Conservation (phyloP, 1,140 invertebrate genomes). For the Drosophila carrolli region DNA sequence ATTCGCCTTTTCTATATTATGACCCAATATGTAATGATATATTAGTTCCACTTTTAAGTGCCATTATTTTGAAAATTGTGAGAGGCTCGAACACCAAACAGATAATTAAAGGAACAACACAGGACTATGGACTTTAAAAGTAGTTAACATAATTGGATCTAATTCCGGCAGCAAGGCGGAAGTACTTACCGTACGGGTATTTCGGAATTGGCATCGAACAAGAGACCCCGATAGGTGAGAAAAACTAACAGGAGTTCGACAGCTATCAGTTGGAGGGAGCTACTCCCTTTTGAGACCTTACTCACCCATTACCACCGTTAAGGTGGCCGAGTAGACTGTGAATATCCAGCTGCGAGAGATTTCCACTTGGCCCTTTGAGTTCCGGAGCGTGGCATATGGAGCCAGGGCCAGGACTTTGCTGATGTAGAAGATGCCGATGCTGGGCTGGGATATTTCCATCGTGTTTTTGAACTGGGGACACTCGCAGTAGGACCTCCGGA, state of each 20-base stretch:
- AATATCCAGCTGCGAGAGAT: constrained; percentile 85
- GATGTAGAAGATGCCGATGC: constrained; percentile 84
- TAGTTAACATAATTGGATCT: not conserved
- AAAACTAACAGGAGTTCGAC: constrained; percentile 48
- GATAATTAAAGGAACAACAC: not conserved
- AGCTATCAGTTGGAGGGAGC: not conserved
- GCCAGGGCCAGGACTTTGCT: constrained; percentile 85
- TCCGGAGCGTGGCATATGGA: constrained; percentile 76
- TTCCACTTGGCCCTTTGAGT: constrained; percentile 67
- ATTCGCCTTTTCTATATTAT: too few species aligned
- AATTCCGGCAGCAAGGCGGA: not conserved
- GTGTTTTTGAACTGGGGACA: constrained; percentile 1
- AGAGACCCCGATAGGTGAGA: constrained; percentile 73
- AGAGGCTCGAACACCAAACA: not conserved
- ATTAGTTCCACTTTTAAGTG: not conserved
- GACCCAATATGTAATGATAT: too few species aligned
- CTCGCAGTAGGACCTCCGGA: constrained; percentile 23
- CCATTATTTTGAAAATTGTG: not conserved
- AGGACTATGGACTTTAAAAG: not conserved
- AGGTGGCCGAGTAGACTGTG: constrained; percentile 84
- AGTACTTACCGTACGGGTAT: constrained; percentile 75
- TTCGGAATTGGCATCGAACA: constrained; percentile 80
- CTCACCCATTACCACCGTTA: constrained; percentile 72
- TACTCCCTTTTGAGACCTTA: not conserved
- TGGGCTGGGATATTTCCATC: constrained; percentile 80